Evolutionary conservation across 2,888 invertebrate genomes (phyloP).

Genomic region (Biston stratarius): DNA sequence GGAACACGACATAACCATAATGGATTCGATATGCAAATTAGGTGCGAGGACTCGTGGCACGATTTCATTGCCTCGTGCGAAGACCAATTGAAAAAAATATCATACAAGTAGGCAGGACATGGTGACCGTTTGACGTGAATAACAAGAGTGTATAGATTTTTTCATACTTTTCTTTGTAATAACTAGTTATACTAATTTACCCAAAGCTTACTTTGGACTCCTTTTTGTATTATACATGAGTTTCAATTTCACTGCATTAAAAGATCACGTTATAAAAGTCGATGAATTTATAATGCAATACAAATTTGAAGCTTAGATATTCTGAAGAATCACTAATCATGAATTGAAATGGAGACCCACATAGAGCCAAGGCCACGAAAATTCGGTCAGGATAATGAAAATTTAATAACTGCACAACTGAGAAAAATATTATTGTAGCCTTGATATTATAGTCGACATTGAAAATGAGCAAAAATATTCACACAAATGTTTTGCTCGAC

Average conservation of each 20-base stretch:
- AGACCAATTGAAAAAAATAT: conserved; percentile 20
- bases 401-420: not conserved
- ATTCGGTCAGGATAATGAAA: not conserved
- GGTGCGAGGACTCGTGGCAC: conserved; percentile 41
- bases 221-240: not conserved
- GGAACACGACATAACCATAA: conserved; percentile 40
- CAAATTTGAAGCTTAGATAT: not conserved
- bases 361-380: not conserved
- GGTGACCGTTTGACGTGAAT: conserved; percentile 5
- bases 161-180: not conserved
- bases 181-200: not conserved
- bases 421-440: not conserved
- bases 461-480: conserved; percentile 22
- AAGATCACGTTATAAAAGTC: not conserved
- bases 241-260: not conserved
- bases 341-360: not conserved
- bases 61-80: conserved; percentile 42
- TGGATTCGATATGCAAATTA: conserved; percentile 49
- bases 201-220: not conserved
- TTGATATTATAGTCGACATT: conserved; percentile 2
- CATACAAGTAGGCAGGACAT: conserved; percentile 4
- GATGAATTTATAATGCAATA: not conserved
- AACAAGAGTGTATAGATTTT: not conserved
- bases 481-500: not conserved
- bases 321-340: not conserved